Evolutionary conservation across 1,140 invertebrate species (phyloP), one percentile per base, ranked within the genome.

Genomic region (Elysia chlorotica): DNA sequence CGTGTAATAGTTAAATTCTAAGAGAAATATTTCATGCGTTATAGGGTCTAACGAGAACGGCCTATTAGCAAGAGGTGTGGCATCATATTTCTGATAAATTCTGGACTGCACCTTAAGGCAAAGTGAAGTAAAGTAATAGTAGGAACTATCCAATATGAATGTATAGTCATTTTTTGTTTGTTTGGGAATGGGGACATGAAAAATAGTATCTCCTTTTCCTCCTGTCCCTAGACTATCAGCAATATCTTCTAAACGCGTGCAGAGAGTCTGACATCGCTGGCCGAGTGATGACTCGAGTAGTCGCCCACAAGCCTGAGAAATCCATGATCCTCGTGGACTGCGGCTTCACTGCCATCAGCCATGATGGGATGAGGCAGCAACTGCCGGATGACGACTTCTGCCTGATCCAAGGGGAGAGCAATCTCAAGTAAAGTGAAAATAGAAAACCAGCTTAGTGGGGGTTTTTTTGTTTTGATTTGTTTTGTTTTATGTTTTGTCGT

Each of bases 141-240:
- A n/a, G n/a, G n/a, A n/a, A n/a, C n/a, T n/a, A n/a, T n/a, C n/a
- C n/a, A n/a, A n/a, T n/a, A n/a, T n/a, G n/a, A n/a, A n/a, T n/a
- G n/a, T n/a, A n/a, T n/a, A n/a, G n/a, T n/a, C n/a, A n/a, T n/a
- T n/a, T n/a, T n/a, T n/a, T n/a, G n/a, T n/a, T n/a, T n/a, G n/a
- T n/a, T n/a, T n/a, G n/a, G n/a, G n/a, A n/a, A n/a, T n/a, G n/a
- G n/a, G n/a, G n/a, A n/a, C n/a, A n/a, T n/a, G n/a, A n/a, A n/a
- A n/a, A n/a, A n/a, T n/a, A n/a, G n/a, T n/a, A n/a, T n/a, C n/a
- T n/a, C n/a, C n/a, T n/a, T n/a, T n/a, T n/a, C n/a, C n/a, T n/a
- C n/a, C n/a, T n/a, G n/a, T n/a, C n/a, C n/a, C n/a, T n/a, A 83
- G 86, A 87, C 75, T 76, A 75, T n/a, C 72, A 78, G 75, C 83